Base-by-base conservation (phyloP, 64 coral and sea anemone species). In the Montipora foliosa region DNA sequence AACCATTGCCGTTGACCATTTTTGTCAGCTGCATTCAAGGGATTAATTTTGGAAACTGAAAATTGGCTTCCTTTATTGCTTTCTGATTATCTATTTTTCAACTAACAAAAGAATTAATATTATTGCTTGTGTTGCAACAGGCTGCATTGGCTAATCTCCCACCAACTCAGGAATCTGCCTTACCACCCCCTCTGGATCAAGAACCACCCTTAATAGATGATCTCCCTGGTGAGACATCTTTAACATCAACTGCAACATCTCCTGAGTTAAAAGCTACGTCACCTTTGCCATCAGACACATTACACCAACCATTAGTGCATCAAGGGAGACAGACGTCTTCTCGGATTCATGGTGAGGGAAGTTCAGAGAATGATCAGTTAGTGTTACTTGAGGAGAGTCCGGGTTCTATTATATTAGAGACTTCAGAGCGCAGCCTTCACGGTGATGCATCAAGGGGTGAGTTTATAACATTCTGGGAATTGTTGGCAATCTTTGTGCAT, bases 341-440 rank as follows among this genome's bases (percentile, higher is more conserved):
- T 5, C 5, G 8, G 67, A 45, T 13, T 64, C 61, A 14, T 10
- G 44, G 5, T 1, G 8, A 44, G 66, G 14, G 20, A 70, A 19
- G 68, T 4, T 5, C 64, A 17, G 66, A 86, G n/a, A 47, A 7
- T 86, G 45, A 49, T 24, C 16, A 70, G 6, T 10, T 50, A 19
- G 45, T 16, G 1, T 48, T 17, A 70, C n/a, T 12, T 51, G 64
- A 72, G 17, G 66, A 50, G 68, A 86, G 82, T 71, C 46, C 46
- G 71, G 49, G 46, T 70, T 86, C 64, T 8, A 86, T 86, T 86
- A 46, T 86, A 50, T 7, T 86, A 15, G 62, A 71, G 45, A 86
- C 46, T 86, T 29, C 82, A 47, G 25, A 19, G 12, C 44, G 6
- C 4, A 6, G 67, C 67, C 16, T 68, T 47, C 25, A 68, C 47